phyloP scores from a whole-genome alignment of 53 echinoderm and acorn worm species.

The Echinometra lucunter region DNA sequence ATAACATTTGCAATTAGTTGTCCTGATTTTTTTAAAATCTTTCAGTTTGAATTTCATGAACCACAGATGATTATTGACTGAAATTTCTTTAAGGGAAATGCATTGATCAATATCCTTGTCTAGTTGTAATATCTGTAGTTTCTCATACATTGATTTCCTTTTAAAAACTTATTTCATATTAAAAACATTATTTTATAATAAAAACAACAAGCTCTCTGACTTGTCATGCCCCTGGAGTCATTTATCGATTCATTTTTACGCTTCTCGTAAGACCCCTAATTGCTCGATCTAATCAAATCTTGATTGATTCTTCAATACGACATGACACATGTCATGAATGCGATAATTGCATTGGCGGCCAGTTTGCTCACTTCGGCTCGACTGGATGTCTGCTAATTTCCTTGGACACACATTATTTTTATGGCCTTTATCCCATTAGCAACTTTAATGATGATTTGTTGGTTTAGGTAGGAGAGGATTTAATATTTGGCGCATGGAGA shows the following conservation, averaged over 20 bases:
- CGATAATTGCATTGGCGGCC: conserved; percentile 21
- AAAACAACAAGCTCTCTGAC: not conserved
- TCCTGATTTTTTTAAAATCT: not conserved
- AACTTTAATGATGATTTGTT: not conserved
- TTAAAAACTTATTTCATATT: not conserved
- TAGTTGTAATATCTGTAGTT: not conserved
- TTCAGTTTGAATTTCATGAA: not conserved
- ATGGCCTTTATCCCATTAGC: conserved; percentile 18
- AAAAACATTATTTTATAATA: not conserved
- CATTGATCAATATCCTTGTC: not conserved
- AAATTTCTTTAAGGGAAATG: not conserved
- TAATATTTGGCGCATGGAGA: not conserved
- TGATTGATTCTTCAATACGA: conserved; percentile 15
- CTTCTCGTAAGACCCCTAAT: conserved; percentile 2
- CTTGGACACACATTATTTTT: conserved; percentile 17
- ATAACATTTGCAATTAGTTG: not conserved
- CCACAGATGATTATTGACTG: not conserved
- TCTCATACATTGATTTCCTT: not conserved
- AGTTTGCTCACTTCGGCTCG: conserved; percentile 9
- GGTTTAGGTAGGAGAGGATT: not conserved
- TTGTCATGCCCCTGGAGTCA: not conserved
- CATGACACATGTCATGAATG: conserved; percentile 32
- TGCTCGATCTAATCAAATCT: conserved; percentile 36
- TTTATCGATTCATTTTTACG: not conserved
- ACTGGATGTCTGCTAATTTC: conserved; percentile 32